Base-by-base conservation (phyloP, 2,888 invertebrate genomes). In the Gari tellinella region DNA sequence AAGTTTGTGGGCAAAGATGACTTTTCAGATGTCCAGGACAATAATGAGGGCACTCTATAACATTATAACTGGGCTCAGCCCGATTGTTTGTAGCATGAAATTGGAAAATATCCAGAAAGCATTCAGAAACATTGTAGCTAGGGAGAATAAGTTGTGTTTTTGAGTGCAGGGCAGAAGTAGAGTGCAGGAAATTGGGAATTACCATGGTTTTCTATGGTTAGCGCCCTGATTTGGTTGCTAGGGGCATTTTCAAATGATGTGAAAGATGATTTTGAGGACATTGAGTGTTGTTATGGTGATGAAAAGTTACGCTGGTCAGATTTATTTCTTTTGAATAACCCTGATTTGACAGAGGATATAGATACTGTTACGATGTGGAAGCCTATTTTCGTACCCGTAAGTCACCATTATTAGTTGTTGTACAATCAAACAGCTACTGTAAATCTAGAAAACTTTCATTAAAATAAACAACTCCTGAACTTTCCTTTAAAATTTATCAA, bases 341-440 rank as follows among this genome's bases (percentile, higher is more conserved):
- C 43, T 43, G 43, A 19, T 4, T n/a, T 17, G 14, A 14, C 43
- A 12, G n/a, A 31, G 31, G 46, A 57, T 43, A 25, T 57, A 45
- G n/a, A n/a, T n/a, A n/a, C n/a, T n/a, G 43, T n/a, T 1, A 57
- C 49, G 53, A 76, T 76, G 76, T 76, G 76, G 76, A 76, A 76
- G 52, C 76, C 76, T 10, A 17, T 52, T 21, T 76, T 51, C 65
- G 41, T 61, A 15, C 76, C 76, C 26, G 76, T 76, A 72, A 76
- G 76, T 72, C 45, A 25, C 41, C 2, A 52, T 31, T 31, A 10
- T 31, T n/a, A n/a, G n/a, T n/a, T n/a, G n/a, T n/a, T n/a, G n/a
- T n/a, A n/a, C n/a, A n/a, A n/a, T n/a, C n/a, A n/a, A n/a, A n/a
- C n/a, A n/a, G n/a, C n/a, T n/a, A n/a, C n/a, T n/a, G n/a, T n/a